Evolutionary conservation across 2,888 invertebrate species (phyloP), one percentile per base, ranked within the genome.

Genomic region (Emmelina monodactyla): DNA sequence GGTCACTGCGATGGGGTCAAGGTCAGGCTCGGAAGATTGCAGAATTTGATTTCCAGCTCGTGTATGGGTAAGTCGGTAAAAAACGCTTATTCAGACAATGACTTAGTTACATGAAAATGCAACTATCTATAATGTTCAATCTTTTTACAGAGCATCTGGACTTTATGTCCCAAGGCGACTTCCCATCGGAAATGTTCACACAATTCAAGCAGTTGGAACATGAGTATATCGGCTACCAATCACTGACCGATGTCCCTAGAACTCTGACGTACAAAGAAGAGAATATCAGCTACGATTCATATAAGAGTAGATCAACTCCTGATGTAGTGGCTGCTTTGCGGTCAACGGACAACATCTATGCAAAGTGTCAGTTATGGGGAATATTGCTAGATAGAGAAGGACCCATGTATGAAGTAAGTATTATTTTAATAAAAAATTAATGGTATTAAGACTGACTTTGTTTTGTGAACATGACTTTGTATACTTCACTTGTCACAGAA

Each of bases 91-190:
- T n/a, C n/a, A n/a, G n/a, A n/a, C n/a, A n/a, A n/a, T n/a, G n/a
- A n/a, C n/a, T n/a, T n/a, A n/a, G n/a, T n/a, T n/a, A n/a, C n/a
- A n/a, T n/a, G n/a, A n/a, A n/a, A n/a, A n/a, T n/a, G n/a, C n/a
- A n/a, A n/a, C n/a, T n/a, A n/a, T n/a, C n/a, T n/a, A n/a, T n/a
- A n/a, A n/a, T n/a, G n/a, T n/a, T n/a, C n/a, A n/a, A n/a, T n/a
- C n/a, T n/a, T n/a, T n/a, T n/a, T n/a, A n/a, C 53, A 85, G 99
- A 99, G 67, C 98, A 99, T 79, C 82, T 99, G 66, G 99, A 99
- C 78, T 99, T 97, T 66, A 90, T 98, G 85, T 92, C 90, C 60
- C 88, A 91, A 50, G 86, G 88, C 37, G 87, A 88, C 59, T 82
- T 89, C 37, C 85, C 85, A 0, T 85, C 89, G 32, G 85, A 88